These are phyloP conservation scores for Phorcus lineatus DNA, from an alignment of 2,888 invertebrate genomes.

Conservation along the genomic window DNA sequence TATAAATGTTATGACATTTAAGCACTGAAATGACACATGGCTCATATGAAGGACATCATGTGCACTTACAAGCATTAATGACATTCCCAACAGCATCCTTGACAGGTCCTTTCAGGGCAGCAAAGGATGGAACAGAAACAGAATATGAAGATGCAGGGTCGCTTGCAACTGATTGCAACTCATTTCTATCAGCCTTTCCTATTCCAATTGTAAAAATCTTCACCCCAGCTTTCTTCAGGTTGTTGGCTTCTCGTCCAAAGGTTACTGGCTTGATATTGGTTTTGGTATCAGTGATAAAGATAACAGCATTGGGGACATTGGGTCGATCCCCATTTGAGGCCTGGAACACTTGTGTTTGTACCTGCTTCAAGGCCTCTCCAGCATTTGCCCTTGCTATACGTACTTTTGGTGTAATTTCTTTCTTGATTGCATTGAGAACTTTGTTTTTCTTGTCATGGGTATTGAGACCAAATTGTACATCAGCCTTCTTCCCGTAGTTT, in stretches of 20 bases:
- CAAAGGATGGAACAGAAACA: constrained; percentile 39
- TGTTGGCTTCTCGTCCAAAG: constrained; percentile 51
- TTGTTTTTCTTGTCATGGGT: constrained; percentile 41
- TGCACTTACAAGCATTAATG: constrained; percentile 41
- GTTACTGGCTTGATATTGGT: constrained; percentile 42
- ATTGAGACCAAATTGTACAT: constrained; percentile 49
- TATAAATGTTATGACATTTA: too few relatives aligned
- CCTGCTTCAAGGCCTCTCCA: constrained; percentile 36
- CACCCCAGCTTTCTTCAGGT: constrained; percentile 49
- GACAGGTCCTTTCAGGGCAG: constrained; percentile 22
- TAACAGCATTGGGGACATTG: constrained; percentile 54
- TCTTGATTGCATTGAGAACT: constrained; percentile 41
- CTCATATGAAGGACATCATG: too few relatives aligned
- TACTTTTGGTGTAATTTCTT: constrained; percentile 36
- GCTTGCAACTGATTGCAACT: constrained; percentile 50
- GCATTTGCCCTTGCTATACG: constrained; percentile 37
- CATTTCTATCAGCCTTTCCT: constrained; percentile 33
- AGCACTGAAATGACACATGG: too few relatives aligned
- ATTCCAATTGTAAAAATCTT: constrained; percentile 58
- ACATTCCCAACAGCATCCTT: constrained; percentile 28
- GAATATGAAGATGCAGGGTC: constrained; percentile 44
- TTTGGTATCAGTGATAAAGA: constrained; percentile 61
- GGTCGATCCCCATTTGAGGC: constrained; percentile 40
- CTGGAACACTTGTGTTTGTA: constrained; percentile 43
- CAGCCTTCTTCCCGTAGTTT: constrained; percentile 68